These are phyloP conservation scores for Vireo griseus DNA, from an alignment of 2,797 vertebrate species.

Conservation along the genomic window DNA sequence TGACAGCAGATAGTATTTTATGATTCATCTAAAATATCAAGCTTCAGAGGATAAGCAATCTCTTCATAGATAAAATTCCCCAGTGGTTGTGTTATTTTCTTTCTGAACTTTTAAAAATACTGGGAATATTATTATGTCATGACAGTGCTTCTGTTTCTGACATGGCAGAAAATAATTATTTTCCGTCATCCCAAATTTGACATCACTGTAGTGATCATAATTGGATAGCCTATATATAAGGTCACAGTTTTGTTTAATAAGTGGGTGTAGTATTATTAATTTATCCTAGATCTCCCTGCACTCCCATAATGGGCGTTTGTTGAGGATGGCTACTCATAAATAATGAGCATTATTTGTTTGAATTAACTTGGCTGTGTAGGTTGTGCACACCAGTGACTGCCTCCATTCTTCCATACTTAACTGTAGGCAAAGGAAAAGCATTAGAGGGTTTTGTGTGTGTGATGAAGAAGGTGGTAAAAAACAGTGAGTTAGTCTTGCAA, in stretches of 20 bases:
- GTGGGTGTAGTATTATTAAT: neutral
- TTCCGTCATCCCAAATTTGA: neutral
- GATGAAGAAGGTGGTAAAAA: neutral
- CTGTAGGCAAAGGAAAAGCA: neutral
- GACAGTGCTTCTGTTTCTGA: neutral
- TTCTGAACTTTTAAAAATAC: neutral
- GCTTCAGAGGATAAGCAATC: neutral
- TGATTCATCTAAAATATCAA: neutral
- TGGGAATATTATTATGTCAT: neutral
- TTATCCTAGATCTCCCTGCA: neutral
- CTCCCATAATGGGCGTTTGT: accelerated
- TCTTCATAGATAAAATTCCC: neutral
- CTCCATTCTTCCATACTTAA: neutral
- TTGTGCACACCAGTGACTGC: neutral
- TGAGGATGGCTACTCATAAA: neutral
- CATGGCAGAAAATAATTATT: neutral
- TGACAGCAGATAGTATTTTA: neutral
- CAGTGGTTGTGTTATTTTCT: neutral
- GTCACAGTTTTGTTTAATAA: neutral
- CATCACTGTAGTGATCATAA: neutral
- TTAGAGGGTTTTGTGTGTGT: neutral
- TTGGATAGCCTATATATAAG: neutral
- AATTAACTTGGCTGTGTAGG: neutral
- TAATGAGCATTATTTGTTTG: neutral
- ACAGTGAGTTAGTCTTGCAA: neutral